Conservation (phyloP, 2,797 vertebrate genomes). For the Sebastes oblongus region DNA sequence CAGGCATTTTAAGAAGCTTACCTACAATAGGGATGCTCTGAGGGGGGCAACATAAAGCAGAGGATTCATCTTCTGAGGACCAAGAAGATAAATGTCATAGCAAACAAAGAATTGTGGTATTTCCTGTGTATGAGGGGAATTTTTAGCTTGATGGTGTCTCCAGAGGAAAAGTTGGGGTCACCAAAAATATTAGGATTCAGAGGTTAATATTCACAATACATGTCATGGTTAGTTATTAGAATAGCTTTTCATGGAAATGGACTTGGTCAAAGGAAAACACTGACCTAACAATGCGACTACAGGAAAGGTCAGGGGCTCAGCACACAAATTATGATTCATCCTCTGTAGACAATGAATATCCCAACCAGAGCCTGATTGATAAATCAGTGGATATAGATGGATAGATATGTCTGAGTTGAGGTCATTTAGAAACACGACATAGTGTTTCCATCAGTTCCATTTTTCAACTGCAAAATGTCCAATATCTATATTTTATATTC, state of each 20-base stretch:
- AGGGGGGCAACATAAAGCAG: background rate
- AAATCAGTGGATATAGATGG: background rate
- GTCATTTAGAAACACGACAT: background rate
- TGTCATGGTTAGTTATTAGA: background rate
- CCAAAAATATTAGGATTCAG: background rate
- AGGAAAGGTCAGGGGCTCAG: background rate
- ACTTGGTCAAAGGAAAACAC: background rate
- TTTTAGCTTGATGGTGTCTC: background rate
- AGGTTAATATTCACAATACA: background rate
- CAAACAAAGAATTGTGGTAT: background rate
- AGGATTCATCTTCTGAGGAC: background rate
- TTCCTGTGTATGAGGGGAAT: background rate
- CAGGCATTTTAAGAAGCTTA: background rate
- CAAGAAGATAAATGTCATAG: background rate
- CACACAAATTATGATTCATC: background rate
- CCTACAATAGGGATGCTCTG: background rate
- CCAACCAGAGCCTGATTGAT: background rate
- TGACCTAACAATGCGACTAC: background rate
- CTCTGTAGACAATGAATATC: background rate
- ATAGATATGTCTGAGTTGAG: background rate
- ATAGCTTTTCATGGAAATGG: background rate
- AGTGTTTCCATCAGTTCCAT: background rate
- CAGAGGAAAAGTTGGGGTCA: background rate
- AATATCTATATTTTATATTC: too few species aligned
- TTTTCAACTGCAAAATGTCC: background rate